A percentile compares a stretch with the other conserved stretches of the same genome.
Evolutionary conservation across 2,888 invertebrate genomes (phyloP).

Genomic region (Nematopogon swammerdamellus): DNA sequence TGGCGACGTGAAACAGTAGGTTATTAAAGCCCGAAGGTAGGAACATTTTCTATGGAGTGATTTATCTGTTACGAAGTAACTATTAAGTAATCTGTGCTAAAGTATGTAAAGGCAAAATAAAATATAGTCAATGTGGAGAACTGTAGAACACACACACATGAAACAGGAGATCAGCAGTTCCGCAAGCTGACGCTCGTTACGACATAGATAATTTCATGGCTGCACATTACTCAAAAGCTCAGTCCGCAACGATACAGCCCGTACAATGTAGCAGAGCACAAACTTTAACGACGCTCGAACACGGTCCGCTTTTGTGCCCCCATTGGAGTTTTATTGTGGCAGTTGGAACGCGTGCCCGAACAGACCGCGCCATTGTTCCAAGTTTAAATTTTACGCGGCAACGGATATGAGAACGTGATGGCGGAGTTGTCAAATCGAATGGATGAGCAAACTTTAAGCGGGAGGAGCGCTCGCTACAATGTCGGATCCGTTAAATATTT

Average conservation of each 20-base stretch:
- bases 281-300: neutral
- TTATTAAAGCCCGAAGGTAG: no score
- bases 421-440: neutral
- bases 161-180: no score
- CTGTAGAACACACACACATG: no score
- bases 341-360: neutral
- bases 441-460: neutral
- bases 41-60: no score
- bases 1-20: no score
- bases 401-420: slow-evolving; percentile 15
- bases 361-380: slow-evolving; percentile 16
- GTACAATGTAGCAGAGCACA: neutral
- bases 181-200: no score
- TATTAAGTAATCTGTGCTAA: no score
- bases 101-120: no score
- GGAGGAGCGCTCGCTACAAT: neutral
- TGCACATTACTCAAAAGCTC: neutral
- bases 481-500: neutral
- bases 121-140: no score
- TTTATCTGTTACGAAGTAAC: no score
- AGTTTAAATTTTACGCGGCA: slow-evolving; percentile 17
- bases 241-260: neutral
- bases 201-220: neutral
- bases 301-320: neutral
- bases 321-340: neutral